These are phyloP conservation scores for Hapalemur alaotrensis DNA, from an alignment of 2,797 vertebrate genomes.

Conservation along the genomic window DNA sequence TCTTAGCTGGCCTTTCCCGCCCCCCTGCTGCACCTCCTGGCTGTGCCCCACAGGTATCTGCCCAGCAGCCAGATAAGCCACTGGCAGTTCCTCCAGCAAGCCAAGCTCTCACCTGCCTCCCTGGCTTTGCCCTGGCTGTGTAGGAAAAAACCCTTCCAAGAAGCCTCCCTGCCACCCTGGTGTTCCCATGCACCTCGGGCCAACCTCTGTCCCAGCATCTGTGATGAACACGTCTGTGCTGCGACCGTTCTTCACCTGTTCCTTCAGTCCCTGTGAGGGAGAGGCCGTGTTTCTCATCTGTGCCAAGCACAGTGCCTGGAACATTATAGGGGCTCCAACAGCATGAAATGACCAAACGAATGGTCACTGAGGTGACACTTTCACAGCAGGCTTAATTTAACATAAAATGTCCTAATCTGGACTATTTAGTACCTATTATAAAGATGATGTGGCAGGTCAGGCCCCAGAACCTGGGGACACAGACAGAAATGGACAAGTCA, in stretches of 20 bases:
- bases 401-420: background rate
- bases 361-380: too few relatives aligned
- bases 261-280: background rate
- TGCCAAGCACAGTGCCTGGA: background rate
- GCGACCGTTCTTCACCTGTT: background rate
- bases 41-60: too few relatives aligned
- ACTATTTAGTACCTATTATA: background rate
- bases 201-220: background rate
- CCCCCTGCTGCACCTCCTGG: accelerated
- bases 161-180: background rate
- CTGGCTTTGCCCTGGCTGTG: background rate
- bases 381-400: background rate
- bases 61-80: background rate
- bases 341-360: background rate
- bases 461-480: background rate
- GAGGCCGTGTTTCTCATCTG: background rate
- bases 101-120: background rate
- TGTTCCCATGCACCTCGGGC: background rate
- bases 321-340: background rate
- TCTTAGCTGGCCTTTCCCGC: background rate
- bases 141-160: background rate
- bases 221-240: background rate
- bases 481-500: background rate
- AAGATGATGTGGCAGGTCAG: background rate
- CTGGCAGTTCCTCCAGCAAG: background rate